Percentiles rank a stretch among this genome's conserved stretches.
Conservation (phyloP, 2,113 vertebrate species). For the Motacilla alba region DNA sequence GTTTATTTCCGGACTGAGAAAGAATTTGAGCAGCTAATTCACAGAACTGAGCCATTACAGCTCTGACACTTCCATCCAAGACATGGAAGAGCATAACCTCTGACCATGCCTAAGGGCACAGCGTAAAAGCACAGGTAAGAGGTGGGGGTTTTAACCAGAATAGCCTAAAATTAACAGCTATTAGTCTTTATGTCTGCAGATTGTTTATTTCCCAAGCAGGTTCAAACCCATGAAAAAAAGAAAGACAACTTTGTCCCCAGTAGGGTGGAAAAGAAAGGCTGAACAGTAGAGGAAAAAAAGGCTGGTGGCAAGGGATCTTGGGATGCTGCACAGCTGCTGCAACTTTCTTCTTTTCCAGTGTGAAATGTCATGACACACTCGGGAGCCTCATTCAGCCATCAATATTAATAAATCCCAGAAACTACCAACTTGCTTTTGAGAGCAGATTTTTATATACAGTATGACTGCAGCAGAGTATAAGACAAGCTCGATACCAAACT, state of each 20-base stretch:
- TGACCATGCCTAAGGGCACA: neutral
- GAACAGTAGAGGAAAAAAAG: neutral
- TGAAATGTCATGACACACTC: neutral
- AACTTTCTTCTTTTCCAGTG: neutral
- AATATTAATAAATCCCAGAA: constrained; percentile 24
- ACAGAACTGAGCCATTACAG: neutral
- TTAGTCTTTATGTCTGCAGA: neutral
- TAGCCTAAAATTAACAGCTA: neutral
- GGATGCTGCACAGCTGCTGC: neutral
- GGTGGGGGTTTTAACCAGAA: neutral
- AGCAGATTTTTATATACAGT: neutral
- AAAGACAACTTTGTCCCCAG: neutral
- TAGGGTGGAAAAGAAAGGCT: neutral
- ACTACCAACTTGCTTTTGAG: neutral
- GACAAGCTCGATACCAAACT: neutral
- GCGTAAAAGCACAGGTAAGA: neutral
- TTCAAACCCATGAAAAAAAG: neutral
- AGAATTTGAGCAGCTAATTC: neutral
- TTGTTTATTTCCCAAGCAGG: neutral
- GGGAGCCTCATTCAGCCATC: neutral
- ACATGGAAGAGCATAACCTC: neutral
- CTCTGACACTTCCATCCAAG: neutral
- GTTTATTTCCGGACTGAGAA: neutral
- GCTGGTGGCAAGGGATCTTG: neutral
- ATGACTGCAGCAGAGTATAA: neutral